A percentile compares a stretch with the other conserved stretches of the same genome.
These are phyloP conservation scores for Protonibea diacanthus DNA, from an alignment of 2,797 vertebrate genomes.

Conservation along the genomic window DNA sequence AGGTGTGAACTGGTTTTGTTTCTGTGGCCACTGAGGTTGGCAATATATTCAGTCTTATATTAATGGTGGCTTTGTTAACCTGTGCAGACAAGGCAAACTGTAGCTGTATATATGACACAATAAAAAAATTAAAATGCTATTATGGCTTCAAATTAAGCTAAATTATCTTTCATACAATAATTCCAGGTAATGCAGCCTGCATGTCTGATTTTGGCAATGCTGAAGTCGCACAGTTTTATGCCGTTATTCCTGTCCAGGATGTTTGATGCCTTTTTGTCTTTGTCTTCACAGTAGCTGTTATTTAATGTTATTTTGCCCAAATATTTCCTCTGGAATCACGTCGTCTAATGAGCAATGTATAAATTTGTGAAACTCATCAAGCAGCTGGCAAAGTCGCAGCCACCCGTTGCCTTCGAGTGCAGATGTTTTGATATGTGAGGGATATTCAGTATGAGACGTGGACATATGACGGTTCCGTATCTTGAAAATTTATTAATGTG, in stretches of 20 bases:
- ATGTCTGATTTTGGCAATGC: constrained; percentile 97
- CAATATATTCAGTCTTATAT: not conserved
- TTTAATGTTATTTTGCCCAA: constrained; percentile 97
- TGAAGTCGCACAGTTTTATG: constrained; percentile 99
- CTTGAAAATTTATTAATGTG: constrained; percentile 70
- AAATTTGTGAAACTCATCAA: constrained; percentile 99
- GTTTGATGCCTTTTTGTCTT: constrained; percentile 99
- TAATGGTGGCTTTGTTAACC: not conserved
- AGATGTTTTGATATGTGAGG: not conserved
- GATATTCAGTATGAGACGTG: constrained; percentile 5
- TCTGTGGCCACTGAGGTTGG: not conserved
- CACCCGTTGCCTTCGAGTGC: too few relatives aligned
- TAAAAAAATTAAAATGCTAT: not conserved
- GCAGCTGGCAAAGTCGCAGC: constrained; percentile 37
- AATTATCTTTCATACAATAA: not conserved
- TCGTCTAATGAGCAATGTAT: constrained; percentile 99
- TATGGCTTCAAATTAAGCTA: not conserved
- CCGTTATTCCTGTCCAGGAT: constrained; percentile 98
- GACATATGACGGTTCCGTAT: constrained; percentile 40
- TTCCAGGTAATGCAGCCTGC: constrained; percentile 87
- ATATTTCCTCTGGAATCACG: constrained; percentile 99
- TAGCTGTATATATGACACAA: not conserved
- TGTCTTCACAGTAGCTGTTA: constrained; percentile 98
- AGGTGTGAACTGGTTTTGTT: not conserved
- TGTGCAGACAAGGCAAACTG: not conserved